phyloP scores from a whole-genome alignment of 2,888 invertebrate species.

The Synanthedon formicaeformis region DNA sequence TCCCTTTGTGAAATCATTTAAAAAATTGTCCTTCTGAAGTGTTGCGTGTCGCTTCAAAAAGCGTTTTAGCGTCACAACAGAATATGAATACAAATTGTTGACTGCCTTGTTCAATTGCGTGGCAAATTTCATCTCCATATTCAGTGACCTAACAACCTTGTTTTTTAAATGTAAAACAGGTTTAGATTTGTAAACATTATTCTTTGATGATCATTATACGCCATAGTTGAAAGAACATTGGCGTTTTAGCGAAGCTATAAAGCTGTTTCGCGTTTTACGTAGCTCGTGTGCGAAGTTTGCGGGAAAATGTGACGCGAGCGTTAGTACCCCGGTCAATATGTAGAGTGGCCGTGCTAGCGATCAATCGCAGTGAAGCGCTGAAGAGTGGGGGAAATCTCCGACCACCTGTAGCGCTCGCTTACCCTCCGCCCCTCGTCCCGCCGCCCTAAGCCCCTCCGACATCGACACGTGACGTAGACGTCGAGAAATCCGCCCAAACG shows the following conservation, averaged over 20 bases:
- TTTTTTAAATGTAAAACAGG: conserved; percentile 1
- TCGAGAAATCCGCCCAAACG: conserved; percentile 67
- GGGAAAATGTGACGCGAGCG: conserved; percentile 55
- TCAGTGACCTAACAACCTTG: conserved; percentile 41
- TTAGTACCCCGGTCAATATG: conserved; percentile 66
- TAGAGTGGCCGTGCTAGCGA: conserved; percentile 66
- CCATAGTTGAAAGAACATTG: not conserved
- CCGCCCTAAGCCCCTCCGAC: conserved; percentile 35
- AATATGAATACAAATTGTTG: conserved; percentile 55
- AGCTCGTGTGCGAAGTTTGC: conserved; percentile 44
- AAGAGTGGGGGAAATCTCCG: conserved; percentile 20
- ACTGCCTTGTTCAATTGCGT: conserved; percentile 49
- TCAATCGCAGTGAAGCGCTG: conserved; percentile 51
- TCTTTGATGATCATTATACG: not conserved
- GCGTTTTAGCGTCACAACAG: conserved; percentile 3
- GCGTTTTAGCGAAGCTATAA: not conserved
- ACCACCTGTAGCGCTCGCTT: conserved; percentile 55
- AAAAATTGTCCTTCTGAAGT: too few species aligned
- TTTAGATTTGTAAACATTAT: not conserved
- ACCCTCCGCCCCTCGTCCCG: conserved; percentile 14
- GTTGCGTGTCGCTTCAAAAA: too few species aligned
- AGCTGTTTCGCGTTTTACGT: conserved; percentile 19
- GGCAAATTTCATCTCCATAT: conserved; percentile 51
- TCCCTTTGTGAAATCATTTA: not conserved
- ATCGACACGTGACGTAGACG: conserved; percentile 67